Conservation (phyloP, 2,888 invertebrate species). For the Dynastes maya region DNA sequence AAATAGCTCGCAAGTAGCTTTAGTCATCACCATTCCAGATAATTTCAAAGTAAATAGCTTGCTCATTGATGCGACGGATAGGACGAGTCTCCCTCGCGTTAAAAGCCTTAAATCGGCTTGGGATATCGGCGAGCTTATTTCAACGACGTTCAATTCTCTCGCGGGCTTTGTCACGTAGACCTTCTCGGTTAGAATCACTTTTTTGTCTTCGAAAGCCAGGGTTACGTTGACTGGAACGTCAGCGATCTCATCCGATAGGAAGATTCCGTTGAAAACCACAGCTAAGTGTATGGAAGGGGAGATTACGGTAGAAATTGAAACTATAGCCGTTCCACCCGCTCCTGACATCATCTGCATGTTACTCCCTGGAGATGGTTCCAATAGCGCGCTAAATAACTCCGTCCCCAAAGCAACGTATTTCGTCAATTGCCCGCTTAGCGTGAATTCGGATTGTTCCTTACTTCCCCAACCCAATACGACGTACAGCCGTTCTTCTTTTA, state of each 20-base stretch:
- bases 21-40: constrained; percentile 81
- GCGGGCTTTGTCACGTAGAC: constrained; percentile 82
- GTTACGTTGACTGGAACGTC: constrained; percentile 82
- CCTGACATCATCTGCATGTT: constrained; percentile 74
- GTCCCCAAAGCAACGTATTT: constrained; percentile 84
- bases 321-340: constrained; percentile 88
- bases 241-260: constrained; percentile 76
- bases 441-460: constrained; percentile 80
- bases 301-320: constrained; percentile 85
- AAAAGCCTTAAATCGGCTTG: constrained; percentile 83
- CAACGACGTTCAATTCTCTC: constrained; percentile 83
- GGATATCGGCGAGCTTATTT: constrained; percentile 85
- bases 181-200: constrained; percentile 81
- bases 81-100: constrained; percentile 82
- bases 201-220: constrained; percentile 81
- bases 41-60: constrained; percentile 78
- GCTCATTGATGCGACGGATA: constrained; percentile 81
- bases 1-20: constrained; percentile 86
- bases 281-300: constrained; percentile 88
- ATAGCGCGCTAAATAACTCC: constrained; percentile 86
- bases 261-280: constrained; percentile 87
- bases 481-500: constrained; percentile 86
- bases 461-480: constrained; percentile 86
- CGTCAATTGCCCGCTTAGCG: constrained; percentile 81
- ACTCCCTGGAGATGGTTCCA: constrained; percentile 78